These are phyloP conservation scores for Hassar affinis DNA, from an alignment of 2,113 vertebrate genomes.

Conservation along the genomic window DNA sequence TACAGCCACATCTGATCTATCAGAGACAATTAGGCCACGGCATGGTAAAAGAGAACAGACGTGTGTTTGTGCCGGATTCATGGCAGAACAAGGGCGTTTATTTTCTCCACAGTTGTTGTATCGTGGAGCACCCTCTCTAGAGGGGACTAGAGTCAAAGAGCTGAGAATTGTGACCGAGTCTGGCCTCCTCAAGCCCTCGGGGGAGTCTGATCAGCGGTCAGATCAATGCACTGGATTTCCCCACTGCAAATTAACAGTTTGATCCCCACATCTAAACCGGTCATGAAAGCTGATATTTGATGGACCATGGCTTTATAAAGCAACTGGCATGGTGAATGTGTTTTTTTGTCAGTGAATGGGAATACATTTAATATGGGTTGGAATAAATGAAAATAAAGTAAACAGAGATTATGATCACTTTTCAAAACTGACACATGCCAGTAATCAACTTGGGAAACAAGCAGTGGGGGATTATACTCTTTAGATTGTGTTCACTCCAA, in stretches of 20 bases:
- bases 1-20: slow-evolving; percentile 56
- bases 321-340: not conserved
- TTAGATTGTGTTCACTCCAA: slow-evolving; percentile 56
- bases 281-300: slow-evolving; percentile 28
- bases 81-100: slow-evolving; percentile 47
- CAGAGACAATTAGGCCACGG: slow-evolving; percentile 57
- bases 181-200: slow-evolving; percentile 40
- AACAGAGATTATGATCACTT: not conserved
- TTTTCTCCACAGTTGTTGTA: slow-evolving; percentile 59
- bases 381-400: not conserved
- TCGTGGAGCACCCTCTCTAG: slow-evolving; percentile 56
- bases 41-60: slow-evolving; percentile 58
- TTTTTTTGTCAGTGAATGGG: not conserved
- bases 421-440: slow-evolving; percentile 9
- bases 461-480: not conserved
- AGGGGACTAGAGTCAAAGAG: slow-evolving; percentile 48
- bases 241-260: slow-evolving; percentile 14
- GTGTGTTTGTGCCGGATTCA: slow-evolving; percentile 51
- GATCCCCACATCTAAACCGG: slow-evolving; percentile 8
- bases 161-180: slow-evolving; percentile 23
- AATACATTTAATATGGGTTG: slow-evolving; percentile 5
- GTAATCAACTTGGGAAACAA: not conserved
- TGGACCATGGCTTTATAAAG: not conserved
- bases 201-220: slow-evolving; percentile 32
- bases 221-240: slow-evolving; percentile 27